Base-by-base conservation (phyloP, 2,113 vertebrate genomes). In the Aphyosemion australe region DNA sequence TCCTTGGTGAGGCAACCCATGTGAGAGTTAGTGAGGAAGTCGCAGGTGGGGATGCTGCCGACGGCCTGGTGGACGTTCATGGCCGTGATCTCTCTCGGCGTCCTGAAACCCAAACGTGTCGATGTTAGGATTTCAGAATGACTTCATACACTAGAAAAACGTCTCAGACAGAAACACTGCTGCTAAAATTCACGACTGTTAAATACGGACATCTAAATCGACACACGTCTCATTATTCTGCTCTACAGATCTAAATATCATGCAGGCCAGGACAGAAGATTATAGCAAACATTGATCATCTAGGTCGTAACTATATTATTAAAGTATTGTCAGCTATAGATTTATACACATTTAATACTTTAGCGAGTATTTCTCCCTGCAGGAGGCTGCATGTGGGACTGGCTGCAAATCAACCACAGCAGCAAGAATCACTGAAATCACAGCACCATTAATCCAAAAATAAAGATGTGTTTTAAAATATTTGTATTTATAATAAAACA, bases 11-110 rank as follows among this genome's bases (percentile, higher is more conserved):
- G 63, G 77, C 93, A 91, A 55, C 96, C 97, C 97, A 99, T 96
- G 91, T 80, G 74, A 54, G 94, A 90, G 90, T 98, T 99, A 69
- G 97, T 96, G 82, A 99, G 94, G 88, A 99, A 99, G 90, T 99
- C 97, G 81, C 96, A 95, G 83, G 94, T 94, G 50, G 97, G 95
- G 88, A 96, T 92, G 82, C 91, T 95, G 80, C 94, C 90, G 85
- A 97, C 92, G 21, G 97, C 97, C 89, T 98, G 95, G 88, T 99
- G 96, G 85, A 99, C 90, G 69, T 99, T 95, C 92, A 95, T 94
- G 78, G 94, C 91, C 55, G 95, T 95, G 79, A 99, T 94, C 87
- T 99, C 97, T 88, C 93, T 94, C 18, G 97, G 97, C 87, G 91
- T 80, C 90, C 97, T 99, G 89, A 45, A 68, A 83, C 73, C 18